Evolutionary conservation across 2,797 vertebrate species (phyloP).

Genomic region (Hylomyscus alleni): DNA sequence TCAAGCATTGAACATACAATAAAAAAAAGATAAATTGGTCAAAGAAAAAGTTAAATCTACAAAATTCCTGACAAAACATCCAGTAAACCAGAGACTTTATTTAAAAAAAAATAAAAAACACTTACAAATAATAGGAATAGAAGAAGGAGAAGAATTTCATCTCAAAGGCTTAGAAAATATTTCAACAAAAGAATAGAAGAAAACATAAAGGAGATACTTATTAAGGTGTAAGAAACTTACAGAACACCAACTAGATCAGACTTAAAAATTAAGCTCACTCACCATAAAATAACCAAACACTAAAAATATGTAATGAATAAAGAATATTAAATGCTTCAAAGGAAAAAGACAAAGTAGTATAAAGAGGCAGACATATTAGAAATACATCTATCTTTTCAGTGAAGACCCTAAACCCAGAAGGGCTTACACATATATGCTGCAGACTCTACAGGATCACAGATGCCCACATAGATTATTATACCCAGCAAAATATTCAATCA

Average conservation of each 20-base stretch:
- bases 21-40: background rate
- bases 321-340: background rate
- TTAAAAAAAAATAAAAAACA: too few species aligned
- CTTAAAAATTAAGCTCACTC: background rate
- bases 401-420: background rate
- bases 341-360: background rate
- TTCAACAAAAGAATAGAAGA: too few species aligned
- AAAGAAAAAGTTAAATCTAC: background rate
- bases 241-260: background rate
- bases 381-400: background rate
- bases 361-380: background rate
- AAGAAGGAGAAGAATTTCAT: background rate
- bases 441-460: background rate
- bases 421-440: background rate
- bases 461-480: background rate
- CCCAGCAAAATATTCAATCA: too few species aligned
- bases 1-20: background rate
- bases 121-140: too few species aligned
- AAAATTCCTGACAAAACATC: background rate
- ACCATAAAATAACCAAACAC: background rate
- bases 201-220: background rate
- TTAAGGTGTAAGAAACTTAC: background rate
- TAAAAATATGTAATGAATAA: background rate
- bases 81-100: background rate
- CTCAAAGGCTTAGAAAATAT: too few species aligned